Percentiles rank a stretch among this genome's conserved stretches.
Conservation (phyloP, 2,113 vertebrate species). For the Formicarius rufipectus region DNA sequence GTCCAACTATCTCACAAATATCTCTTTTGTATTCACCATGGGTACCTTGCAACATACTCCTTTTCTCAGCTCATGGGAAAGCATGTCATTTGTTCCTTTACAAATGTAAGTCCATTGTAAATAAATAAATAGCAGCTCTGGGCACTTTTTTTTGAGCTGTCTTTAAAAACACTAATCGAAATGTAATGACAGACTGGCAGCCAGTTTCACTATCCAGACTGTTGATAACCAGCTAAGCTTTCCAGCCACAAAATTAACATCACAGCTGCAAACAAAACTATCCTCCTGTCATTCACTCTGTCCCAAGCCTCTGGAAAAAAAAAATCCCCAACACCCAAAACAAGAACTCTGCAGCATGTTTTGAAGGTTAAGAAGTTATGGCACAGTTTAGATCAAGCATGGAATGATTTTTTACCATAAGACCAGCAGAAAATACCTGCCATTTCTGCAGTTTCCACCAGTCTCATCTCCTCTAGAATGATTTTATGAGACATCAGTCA, state of each 20-base stretch:
- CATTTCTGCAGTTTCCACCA: background rate
- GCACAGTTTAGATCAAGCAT: background rate
- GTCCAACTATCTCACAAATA: background rate
- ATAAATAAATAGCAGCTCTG: conserved; percentile 46
- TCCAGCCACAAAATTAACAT: conserved; percentile 47
- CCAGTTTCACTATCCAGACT: background rate
- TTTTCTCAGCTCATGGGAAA: background rate
- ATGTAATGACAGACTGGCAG: conserved; percentile 55
- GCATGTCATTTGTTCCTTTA: conserved; percentile 10
- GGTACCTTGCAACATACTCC: background rate
- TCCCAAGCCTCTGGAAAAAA: background rate
- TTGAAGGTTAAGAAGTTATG: background rate
- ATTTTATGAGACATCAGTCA: background rate
- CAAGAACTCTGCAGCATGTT: background rate
- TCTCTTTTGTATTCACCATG: background rate
- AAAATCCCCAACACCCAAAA: background rate
- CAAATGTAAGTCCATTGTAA: conserved; percentile 27
- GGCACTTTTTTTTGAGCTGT: conserved; percentile 27
- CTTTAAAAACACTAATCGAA: conserved; percentile 52
- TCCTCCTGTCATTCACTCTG: background rate
- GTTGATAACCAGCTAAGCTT: conserved; percentile 30
- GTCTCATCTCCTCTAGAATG: background rate
- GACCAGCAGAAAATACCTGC: background rate
- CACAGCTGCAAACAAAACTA: background rate
- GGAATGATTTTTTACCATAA: background rate